Conservation (phyloP, 2,888 invertebrate species). For the Temnothorax unifasciatus region DNA sequence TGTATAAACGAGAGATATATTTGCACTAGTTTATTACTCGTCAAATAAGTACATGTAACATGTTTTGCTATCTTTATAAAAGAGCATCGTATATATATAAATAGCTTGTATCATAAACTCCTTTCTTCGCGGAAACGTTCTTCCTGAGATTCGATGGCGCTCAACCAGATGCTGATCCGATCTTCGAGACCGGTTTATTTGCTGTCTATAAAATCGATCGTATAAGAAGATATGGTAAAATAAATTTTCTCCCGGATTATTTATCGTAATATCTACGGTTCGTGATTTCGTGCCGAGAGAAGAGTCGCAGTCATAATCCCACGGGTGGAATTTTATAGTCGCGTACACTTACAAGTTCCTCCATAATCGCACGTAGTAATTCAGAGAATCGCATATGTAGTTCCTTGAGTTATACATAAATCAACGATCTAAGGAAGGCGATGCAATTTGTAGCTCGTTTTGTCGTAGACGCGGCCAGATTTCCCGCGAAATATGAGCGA, state of each 20-base stretch:
- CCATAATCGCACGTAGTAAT: constrained; percentile 25
- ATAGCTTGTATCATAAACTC: not conserved
- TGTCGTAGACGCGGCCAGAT: not conserved
- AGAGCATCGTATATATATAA: not conserved
- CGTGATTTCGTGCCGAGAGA: constrained; percentile 35
- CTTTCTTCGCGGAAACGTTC: not conserved
- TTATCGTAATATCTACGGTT: constrained; percentile 46
- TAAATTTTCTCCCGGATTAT: constrained; percentile 45
- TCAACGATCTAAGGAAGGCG: constrained; percentile 25
- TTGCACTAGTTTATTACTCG: not conserved
- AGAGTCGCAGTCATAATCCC: constrained; percentile 20
- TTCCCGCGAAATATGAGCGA: constrained; percentile 1
- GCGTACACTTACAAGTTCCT: constrained; percentile 1
- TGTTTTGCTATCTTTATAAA: constrained; percentile 3
- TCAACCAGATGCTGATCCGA: constrained; percentile 31
- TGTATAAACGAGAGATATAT: not conserved
- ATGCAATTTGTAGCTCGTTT: constrained; percentile 20
- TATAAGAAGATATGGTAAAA: constrained; percentile 33
- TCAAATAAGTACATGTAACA: not conserved
- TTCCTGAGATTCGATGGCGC: not conserved
- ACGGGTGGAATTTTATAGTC: constrained; percentile 30
- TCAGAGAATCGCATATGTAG: constrained; percentile 5
- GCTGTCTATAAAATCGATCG: constrained; percentile 39
- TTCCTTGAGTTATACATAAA: constrained; percentile 14
- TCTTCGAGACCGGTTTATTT: constrained; percentile 24